Percentiles rank a stretch among this genome's conserved stretches.
These are phyloP conservation scores for Macquaria ambigua DNA, from an alignment of 2,113 vertebrate genomes.

Conservation along the genomic window DNA sequence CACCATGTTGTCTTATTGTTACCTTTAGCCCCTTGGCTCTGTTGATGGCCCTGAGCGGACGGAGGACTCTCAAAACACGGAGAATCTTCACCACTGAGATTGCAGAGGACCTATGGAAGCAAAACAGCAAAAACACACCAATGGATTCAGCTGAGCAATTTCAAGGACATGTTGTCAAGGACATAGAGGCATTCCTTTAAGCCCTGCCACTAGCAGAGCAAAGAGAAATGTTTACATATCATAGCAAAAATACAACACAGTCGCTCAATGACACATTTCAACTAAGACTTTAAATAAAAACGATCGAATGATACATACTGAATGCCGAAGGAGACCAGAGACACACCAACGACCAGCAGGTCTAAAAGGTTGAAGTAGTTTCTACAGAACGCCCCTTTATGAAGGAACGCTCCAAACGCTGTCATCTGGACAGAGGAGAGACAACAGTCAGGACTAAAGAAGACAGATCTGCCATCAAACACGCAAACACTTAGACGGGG, in stretches of 20 bases:
- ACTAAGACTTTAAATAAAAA: neutral
- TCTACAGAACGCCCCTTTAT: conserved; percentile 98
- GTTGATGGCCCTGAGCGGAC: conserved; percentile 97
- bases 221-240: neutral
- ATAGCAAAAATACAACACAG: neutral
- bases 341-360: conserved; percentile 97
- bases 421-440: conserved; percentile 89
- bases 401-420: conserved; percentile 96
- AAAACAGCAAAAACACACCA: neutral
- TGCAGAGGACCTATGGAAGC: conserved; percentile 90
- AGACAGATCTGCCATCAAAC: neutral
- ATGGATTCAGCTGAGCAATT: neutral
- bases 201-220: neutral
- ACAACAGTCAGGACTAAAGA: conserved; percentile 31
- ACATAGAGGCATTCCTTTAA: neutral
- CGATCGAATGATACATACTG: conserved; percentile 87
- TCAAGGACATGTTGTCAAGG: neutral
- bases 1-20: neutral
- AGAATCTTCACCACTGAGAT: conserved; percentile 99
- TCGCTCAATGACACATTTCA: neutral
- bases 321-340: conserved; percentile 97
- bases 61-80: conserved; percentile 94
- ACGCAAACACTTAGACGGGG: neutral
- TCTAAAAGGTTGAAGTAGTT: conserved; percentile 99
- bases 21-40: conserved; percentile 99